Evolutionary conservation across 2,888 invertebrate genomes (phyloP), one percentile per base, ranked within the genome.

Genomic region (Corythucha ciliata): DNA sequence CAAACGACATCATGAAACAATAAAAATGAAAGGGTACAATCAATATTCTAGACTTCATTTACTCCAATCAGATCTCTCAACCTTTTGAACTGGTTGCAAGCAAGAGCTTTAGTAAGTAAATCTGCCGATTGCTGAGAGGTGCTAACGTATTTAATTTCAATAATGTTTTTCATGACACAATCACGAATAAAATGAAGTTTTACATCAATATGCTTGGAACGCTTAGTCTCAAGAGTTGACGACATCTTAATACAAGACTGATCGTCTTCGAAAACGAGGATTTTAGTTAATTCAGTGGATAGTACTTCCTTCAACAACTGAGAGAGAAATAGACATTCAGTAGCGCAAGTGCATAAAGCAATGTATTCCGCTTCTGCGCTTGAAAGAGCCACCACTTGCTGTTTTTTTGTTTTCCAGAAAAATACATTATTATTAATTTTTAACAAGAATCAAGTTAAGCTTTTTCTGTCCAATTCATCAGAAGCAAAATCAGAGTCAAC

Each of bases 161-260:
- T n/a, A n/a, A n/a, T n/a, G n/a, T n/a, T 22, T 33, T 34, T 34
- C 10, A 22, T 22, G 10, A 47, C 47, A 10, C 24, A 34, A 18
- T 33, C 36, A 18, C 25, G 21, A 20, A 47, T 25, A 21, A 34
- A 47, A 47, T 36, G 36, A 20, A 45, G 33, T 10, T 22, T 18
- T 34, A 32, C 45, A 24, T 47, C 47, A 12, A 47, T 36, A 25
- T 47, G 47, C 36, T 47, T 47, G 7, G 47, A 47, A n/a, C 47
- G 18, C 25, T 47, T 47, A 10, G 36, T 47, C 16, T 47, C 47
- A 16, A n/a, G 14, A 22, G 47, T 47, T 22, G 14, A 25, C 8
- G 47, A 25, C 34, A 47, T 47, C 14, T 47, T 34, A 14, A 47
- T 47, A 14, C 36, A 34, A 16, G 47, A 47, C 25, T 36, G 47